Percentiles rank a stretch among this genome's conserved stretches.
These are phyloP conservation scores for Tetramorium bicarinatum DNA, from an alignment of 2,888 invertebrate species.

Conservation along the genomic window DNA sequence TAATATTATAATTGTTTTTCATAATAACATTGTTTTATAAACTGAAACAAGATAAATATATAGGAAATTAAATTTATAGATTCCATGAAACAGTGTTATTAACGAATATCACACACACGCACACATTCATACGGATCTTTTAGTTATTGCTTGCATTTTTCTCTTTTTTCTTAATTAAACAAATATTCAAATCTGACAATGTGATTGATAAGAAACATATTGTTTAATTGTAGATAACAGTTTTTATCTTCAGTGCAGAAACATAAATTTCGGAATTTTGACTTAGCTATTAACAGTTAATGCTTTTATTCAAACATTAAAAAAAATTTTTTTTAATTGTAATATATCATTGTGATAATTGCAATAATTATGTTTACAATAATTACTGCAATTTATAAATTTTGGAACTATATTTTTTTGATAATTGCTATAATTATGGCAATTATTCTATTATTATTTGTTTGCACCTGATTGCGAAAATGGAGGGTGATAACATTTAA, in stretches of 20 bases:
- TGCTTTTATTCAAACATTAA: neutral
- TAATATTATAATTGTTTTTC: constrained; percentile 14
- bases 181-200: neutral
- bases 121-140: neutral
- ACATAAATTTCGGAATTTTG: constrained; percentile 2
- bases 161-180: neutral
- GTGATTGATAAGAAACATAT: neutral
- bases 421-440: constrained; percentile 14
- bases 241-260: neutral
- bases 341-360: too few species aligned
- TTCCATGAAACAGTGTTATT: neutral
- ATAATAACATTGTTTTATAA: neutral
- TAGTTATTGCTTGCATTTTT: neutral
- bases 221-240: neutral
- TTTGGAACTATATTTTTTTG: neutral
- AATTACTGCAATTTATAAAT: constrained; percentile 17
- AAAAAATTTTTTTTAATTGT: neutral
- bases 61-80: neutral
- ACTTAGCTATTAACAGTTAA: neutral
- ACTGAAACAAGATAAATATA: neutral
- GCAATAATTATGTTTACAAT: neutral
- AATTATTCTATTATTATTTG: constrained; percentile 9
- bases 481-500: constrained; percentile 10
- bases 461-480: constrained; percentile 11
- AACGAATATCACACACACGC: neutral